Conservation (phyloP, 2,888 invertebrate genomes). For the Pachydiplax longipennis region DNA sequence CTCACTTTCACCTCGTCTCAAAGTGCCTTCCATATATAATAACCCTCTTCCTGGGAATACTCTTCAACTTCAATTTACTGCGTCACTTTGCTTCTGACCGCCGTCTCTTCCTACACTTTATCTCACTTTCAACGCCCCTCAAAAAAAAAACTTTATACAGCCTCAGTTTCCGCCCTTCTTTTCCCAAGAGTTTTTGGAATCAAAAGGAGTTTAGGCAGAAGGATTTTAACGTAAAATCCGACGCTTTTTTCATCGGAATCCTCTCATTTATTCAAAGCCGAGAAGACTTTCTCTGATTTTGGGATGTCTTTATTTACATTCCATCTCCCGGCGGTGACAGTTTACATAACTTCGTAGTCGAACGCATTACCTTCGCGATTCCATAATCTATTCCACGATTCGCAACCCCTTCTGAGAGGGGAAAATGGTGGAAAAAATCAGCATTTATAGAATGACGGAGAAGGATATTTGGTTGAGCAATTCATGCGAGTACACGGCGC, state of each 20-base stretch:
- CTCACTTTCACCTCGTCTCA: background rate
- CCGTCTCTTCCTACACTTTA: background rate
- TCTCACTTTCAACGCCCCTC: background rate
- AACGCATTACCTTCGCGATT: too few relatives aligned
- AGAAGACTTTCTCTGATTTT: background rate
- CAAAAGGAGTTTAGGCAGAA: background rate
- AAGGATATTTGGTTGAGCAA: too few relatives aligned
- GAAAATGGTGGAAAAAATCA: too few relatives aligned
- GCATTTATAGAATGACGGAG: too few relatives aligned
- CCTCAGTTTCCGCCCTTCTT: background rate
- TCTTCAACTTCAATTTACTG: background rate
- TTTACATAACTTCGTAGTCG: background rate
- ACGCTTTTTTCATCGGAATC: background rate
- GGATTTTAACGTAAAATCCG: background rate
- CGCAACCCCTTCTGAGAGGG: too few relatives aligned
- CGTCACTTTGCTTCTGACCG: background rate
- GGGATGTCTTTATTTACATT: background rate
- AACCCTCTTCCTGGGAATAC: background rate
- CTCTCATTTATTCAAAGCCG: background rate
- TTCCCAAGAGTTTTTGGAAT: background rate
- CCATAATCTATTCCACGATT: too few relatives aligned
- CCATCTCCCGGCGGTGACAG: background rate
- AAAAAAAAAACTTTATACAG: background rate
- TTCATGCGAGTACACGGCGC: too few relatives aligned
- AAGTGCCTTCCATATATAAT: constrained; percentile 29